Conservation (phyloP, 1,140 invertebrate species). For the Charaxes varanes region DNA sequence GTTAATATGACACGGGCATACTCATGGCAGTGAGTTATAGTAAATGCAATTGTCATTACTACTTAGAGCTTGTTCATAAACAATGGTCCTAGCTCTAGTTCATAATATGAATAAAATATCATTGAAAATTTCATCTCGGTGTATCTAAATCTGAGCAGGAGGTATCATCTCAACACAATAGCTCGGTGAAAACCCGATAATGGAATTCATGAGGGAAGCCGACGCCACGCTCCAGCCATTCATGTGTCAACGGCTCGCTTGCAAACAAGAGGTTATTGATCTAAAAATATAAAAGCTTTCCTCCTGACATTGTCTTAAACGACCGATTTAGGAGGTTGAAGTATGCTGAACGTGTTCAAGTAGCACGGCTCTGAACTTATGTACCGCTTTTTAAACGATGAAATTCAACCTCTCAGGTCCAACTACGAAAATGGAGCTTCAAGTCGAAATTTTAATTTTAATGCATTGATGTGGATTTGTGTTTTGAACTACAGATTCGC, state of each 20-base stretch:
- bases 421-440: too few species aligned
- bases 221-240: slow-evolving; percentile 23
- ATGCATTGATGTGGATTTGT: too few species aligned
- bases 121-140: too few species aligned
- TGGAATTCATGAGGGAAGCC: slow-evolving; percentile 26
- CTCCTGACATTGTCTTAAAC: slow-evolving; percentile 51
- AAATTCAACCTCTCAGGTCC: too few species aligned
- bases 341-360: slow-evolving; percentile 26
- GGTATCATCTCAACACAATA: slow-evolving; percentile 20
- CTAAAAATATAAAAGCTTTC: slow-evolving; percentile 51
- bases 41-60: too few species aligned
- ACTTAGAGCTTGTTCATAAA: neutral
- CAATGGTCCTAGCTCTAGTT: neutral
- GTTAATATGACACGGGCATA: too few species aligned
- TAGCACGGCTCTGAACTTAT: slow-evolving; percentile 3
- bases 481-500: too few species aligned
- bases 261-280: slow-evolving; percentile 56
- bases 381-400: neutral
- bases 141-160: slow-evolving; percentile 3
- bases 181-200: slow-evolving; percentile 24
- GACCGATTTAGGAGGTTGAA: slow-evolving; percentile 32
- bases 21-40: too few species aligned
- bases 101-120: neutral
- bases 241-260: slow-evolving; percentile 45
- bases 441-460: too few species aligned